Base-by-base conservation (phyloP, 2,888 invertebrate genomes). In the Ormyrus thymus region DNA sequence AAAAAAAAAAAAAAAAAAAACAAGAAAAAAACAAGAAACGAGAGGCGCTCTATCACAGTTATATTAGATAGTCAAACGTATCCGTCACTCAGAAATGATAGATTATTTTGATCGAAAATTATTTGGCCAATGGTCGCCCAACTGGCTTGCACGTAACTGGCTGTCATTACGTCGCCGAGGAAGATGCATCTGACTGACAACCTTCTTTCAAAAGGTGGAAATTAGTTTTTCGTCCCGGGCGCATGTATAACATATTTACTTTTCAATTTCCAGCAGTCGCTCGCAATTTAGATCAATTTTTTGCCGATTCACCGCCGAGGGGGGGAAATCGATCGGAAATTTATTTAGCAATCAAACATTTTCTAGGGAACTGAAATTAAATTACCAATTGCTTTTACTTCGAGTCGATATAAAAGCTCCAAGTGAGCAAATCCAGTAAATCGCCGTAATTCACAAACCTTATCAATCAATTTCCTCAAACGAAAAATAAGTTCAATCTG, bases 31-130 rank as follows among this genome's bases (percentile, higher is more conserved):
- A 6, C 43, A 58, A 55, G 55, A 62, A 62, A 45, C 13, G 59
- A 50, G 78, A 72, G 48, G 68, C 83, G 81, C 84, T 87, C 84
- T 83, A 86, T 87, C 87, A 86, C 84, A 86, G 85, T 86, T 84
- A 85, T 84, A 85, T 86, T 83, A 81, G 82, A 84, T 84, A 84
- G 85, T 84, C 85, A 84, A 86, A 86, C 84, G 83, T 76, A 82
- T 83, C 85, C 85, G 85, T 86, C 86, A 84, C 83, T 83, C 83
- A 55, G 77, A 78, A 79, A 82, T 87, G 86, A 87, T 86, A 85
- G 85, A 87, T 87, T 84, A 85, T 86, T 87, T 87, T 86, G 86
- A 87, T 87, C 85, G 55, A 61, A 85, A 87, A 83, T 85, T 85
- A 85, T 83, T 83, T 78, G 79, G 69, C 81, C 81, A 78, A 81